Evolutionary conservation across 2,888 invertebrate species (phyloP).

Genomic region (Terebella lapidaria): DNA sequence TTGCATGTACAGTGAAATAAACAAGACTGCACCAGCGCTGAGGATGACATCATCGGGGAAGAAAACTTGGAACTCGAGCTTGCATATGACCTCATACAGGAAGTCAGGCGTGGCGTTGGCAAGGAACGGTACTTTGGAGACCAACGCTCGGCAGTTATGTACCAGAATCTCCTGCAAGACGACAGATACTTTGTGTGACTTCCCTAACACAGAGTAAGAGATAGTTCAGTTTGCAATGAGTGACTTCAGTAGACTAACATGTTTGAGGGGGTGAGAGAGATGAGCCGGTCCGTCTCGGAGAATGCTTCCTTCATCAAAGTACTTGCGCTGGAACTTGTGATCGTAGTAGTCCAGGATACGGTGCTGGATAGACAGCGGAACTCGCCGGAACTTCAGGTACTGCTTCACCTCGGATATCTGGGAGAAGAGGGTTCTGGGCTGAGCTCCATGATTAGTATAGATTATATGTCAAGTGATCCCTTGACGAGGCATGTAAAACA

Average conservation of each 20-base stretch:
- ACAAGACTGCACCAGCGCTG: neutral
- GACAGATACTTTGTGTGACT: neutral
- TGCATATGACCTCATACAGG: slow-evolving; percentile 3
- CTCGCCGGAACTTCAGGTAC: slow-evolving; percentile 20
- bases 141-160: slow-evolving; percentile 2
- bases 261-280: neutral
- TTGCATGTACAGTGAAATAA: neutral
- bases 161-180: neutral
- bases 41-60: slow-evolving; percentile 7
- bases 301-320: slow-evolving; percentile 22
- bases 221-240: neutral
- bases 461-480: neutral
- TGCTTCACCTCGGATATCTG: slow-evolving; percentile 23
- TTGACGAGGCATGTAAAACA: neutral
- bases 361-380: slow-evolving; percentile 16
- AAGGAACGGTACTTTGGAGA: slow-evolving; percentile 4
- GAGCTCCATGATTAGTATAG: too few relatives aligned
- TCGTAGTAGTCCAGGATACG: slow-evolving; percentile 23
- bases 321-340: slow-evolving; percentile 24
- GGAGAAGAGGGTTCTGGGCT: neutral
- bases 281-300: too few relatives aligned
- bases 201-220: neutral
- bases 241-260: neutral
- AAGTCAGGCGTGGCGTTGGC: neutral
- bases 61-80: slow-evolving; percentile 4